Evolutionary conservation across 2,113 vertebrate species (phyloP).

Genomic region (Pedionomus torquatus): DNA sequence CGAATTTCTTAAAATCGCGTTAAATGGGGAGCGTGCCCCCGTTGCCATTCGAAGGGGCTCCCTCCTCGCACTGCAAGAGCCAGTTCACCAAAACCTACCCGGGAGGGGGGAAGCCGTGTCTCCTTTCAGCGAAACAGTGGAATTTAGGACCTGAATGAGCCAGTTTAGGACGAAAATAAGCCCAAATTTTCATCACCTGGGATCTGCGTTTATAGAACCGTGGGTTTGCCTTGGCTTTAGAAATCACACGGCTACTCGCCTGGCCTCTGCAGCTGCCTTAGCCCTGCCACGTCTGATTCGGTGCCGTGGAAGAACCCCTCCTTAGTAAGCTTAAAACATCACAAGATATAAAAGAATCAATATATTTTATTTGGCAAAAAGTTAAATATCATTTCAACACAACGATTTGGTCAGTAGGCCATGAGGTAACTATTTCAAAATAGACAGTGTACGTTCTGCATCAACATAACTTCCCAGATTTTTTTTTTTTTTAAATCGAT

Average conservation of each 20-base stretch:
- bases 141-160: neutral
- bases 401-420: conserved; percentile 89
- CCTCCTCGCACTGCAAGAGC: neutral
- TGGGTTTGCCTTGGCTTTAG: neutral
- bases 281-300: neutral
- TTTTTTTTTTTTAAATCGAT: conserved; percentile 52
- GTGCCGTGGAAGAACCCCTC: neutral
- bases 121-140: neutral
- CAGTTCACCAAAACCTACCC: neutral
- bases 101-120: neutral
- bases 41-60: neutral
- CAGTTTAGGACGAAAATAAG: neutral
- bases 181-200: neutral
- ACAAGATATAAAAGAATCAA: conserved; percentile 77
- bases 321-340: conserved; percentile 59
- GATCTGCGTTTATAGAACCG: neutral
- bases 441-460: conserved; percentile 82
- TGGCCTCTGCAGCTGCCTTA: neutral
- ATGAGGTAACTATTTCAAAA: conserved; percentile 93
- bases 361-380: conserved; percentile 97
- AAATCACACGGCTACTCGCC: neutral
- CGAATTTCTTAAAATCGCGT: neutral
- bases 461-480: conserved; percentile 69
- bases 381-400: conserved; percentile 90
- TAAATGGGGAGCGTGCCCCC: neutral